Evolutionary conservation across 2,888 invertebrate genomes (phyloP).

Genomic region (Sminthurides aquaticus): DNA sequence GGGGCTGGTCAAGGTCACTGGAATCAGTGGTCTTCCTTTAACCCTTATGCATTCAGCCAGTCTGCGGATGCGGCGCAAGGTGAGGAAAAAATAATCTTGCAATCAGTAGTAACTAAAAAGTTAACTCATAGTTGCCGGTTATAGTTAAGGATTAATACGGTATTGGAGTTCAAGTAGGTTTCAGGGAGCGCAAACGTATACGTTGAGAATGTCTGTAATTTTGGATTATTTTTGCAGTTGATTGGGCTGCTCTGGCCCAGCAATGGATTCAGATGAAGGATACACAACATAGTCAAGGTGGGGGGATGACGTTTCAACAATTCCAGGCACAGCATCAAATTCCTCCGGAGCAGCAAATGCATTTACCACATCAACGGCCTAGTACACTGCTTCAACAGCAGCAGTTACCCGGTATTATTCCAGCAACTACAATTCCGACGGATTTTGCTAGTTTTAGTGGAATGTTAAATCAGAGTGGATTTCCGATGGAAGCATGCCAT

Average conservation of each 20-base stretch:
- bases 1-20: background rate
- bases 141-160: too few species aligned
- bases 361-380: conserved; percentile 8
- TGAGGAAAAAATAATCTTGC: too few species aligned
- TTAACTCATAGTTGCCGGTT: too few species aligned
- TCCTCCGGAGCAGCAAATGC: conserved; percentile 8
- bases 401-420: conserved; percentile 1
- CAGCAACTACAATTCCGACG: background rate
- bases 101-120: too few species aligned
- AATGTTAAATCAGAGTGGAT: conserved; percentile 1
- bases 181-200: too few species aligned
- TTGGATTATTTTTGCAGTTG: conserved; percentile 55
- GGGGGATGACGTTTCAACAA: conserved; percentile 45
- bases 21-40: conserved; percentile 3
- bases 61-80: background rate
- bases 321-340: conserved; percentile 11
- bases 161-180: too few species aligned
- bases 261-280: conserved; percentile 98
- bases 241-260: conserved; percentile 93
- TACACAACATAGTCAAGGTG: conserved; percentile 46
- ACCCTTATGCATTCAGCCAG: background rate
- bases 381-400: background rate
- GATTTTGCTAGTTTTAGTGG: conserved; percentile 1
- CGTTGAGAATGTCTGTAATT: too few species aligned
- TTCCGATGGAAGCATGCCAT: conserved; percentile 3